phyloP scores from a whole-genome alignment of 2,113 vertebrate genomes.

The Oophaga pumilio region DNA sequence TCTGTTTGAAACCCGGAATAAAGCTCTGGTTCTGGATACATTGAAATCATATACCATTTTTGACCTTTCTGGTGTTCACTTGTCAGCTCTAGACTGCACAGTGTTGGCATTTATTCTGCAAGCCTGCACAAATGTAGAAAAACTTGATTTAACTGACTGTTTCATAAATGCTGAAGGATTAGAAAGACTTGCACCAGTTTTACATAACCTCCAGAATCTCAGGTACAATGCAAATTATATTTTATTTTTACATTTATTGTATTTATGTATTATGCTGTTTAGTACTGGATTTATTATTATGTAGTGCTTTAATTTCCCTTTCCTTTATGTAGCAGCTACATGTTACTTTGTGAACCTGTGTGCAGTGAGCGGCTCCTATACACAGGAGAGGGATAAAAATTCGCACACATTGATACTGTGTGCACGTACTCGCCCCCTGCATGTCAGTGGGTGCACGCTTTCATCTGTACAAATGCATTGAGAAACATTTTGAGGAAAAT shows the following conservation, averaged over 20 bases:
- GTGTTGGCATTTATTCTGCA: constrained; percentile 56
- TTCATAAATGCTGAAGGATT: not conserved
- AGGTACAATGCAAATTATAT: not conserved
- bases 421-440: too few relatives aligned
- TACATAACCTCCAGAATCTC: not conserved
- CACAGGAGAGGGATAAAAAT: too few relatives aligned
- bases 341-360: too few relatives aligned
- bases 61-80: constrained; percentile 4
- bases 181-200: constrained; percentile 2
- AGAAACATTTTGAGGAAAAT: too few relatives aligned
- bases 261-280: not conserved
- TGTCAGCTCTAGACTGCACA: constrained; percentile 60
- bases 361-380: too few relatives aligned
- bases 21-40: constrained; percentile 65
- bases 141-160: constrained; percentile 12
- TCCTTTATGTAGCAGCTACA: too few relatives aligned
- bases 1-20: constrained; percentile 69
- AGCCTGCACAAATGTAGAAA: not conserved
- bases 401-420: too few relatives aligned
- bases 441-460: too few relatives aligned
- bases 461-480: too few relatives aligned
- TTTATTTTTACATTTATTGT: not conserved
- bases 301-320: too few relatives aligned
- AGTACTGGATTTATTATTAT: too few relatives aligned
- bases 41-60: not conserved